Conservation (phyloP, 2,888 invertebrate genomes). For the Tipula lateralis region DNA sequence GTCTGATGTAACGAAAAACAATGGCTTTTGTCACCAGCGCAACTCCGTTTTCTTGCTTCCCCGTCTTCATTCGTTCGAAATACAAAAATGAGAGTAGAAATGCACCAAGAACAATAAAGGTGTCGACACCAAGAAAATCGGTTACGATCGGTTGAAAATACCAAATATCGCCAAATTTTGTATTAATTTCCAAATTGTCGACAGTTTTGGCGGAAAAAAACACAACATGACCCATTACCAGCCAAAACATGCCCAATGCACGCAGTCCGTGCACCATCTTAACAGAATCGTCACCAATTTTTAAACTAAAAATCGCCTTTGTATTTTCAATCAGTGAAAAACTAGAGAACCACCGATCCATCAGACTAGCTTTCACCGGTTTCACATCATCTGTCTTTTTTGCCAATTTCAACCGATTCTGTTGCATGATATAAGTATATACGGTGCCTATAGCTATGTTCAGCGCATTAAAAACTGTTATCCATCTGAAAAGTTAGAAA, state of each 20-base stretch:
- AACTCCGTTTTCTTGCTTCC: background rate
- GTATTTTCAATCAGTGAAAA: background rate
- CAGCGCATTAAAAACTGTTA: background rate
- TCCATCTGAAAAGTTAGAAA: background rate
- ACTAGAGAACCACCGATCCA: background rate
- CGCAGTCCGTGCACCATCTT: background rate
- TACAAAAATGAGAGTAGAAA: background rate
- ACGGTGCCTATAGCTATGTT: background rate
- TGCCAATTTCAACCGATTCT: background rate
- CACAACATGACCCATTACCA: background rate
- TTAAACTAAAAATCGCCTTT: background rate
- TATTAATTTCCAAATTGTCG: background rate
- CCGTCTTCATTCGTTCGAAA: background rate
- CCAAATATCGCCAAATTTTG: background rate
- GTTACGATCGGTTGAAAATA: background rate
- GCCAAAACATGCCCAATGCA: background rate
- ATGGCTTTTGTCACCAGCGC: background rate
- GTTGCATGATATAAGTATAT: background rate
- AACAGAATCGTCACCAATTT: background rate
- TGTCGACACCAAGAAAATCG: slow-evolving; percentile 20
- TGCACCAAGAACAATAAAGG: background rate
- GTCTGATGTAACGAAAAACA: slow-evolving; percentile 29
- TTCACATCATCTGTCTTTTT: background rate
- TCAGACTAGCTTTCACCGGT: background rate
- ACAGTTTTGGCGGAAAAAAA: background rate